phyloP scores from a whole-genome alignment of 2,888 invertebrate species.

The Dryomyza anilis region DNA sequence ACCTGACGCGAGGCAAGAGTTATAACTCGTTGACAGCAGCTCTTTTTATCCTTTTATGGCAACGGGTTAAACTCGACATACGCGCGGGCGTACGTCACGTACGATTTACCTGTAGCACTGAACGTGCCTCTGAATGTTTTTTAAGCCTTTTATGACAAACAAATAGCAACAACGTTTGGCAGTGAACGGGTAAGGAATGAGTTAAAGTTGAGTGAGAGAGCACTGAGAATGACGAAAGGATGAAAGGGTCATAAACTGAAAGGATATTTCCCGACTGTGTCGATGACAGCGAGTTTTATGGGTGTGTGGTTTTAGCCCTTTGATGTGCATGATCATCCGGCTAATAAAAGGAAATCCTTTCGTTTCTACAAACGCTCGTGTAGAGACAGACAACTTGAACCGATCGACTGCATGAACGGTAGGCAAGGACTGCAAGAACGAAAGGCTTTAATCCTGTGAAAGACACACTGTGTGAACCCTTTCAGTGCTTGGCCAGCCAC shows the following conservation, averaged over 20 bases:
- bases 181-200: constrained; percentile 42
- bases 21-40: constrained; percentile 30
- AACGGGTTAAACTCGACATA: constrained; percentile 33
- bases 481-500: constrained; percentile 31
- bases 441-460: constrained; percentile 43
- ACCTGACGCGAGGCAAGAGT: constrained; percentile 29
- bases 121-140: constrained; percentile 29
- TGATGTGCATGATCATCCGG: constrained; percentile 58
- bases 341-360: constrained; percentile 47
- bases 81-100: constrained; percentile 27
- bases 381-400: no score
- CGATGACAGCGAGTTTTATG: constrained; percentile 46
- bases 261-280: constrained; percentile 34
- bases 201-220: constrained; percentile 45
- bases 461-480: constrained; percentile 33
- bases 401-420: neutral
- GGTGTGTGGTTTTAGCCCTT: constrained; percentile 60
- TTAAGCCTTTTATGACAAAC: constrained; percentile 57
- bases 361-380: neutral
- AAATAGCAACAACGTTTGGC: constrained; percentile 47
- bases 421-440: constrained; percentile 30
- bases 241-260: constrained; percentile 27
- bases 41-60: constrained; percentile 31
- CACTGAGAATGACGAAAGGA: constrained; percentile 39
- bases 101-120: constrained; percentile 44